Evolutionary conservation across 2,113 vertebrate species (phyloP), one percentile per base, ranked within the genome.

Genomic region (Baryphthengus martii): DNA sequence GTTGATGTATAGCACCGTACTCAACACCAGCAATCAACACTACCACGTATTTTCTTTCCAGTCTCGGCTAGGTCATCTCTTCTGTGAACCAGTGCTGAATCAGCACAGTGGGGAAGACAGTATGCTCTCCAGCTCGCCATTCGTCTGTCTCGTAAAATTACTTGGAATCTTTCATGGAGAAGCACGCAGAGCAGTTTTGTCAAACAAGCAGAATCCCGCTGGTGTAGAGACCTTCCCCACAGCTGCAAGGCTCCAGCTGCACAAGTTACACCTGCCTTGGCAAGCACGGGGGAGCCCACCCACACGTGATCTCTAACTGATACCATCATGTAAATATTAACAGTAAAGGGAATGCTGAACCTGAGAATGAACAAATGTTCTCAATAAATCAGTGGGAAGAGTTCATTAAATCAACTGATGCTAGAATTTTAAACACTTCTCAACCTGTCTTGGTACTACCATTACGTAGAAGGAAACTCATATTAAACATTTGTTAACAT

Each of bases 281-380:
- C 37, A 40, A 20, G 11, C 4, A 0, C 1, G 49, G 31, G 42
- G 78, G 21, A 90, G 23, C 37, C 6, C 62, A 45, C 58, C 10
- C 45, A 56, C 28, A 3, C 1, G 0, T 0, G 7, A 9, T 40
- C 55, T 28, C 17, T 20, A 26, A 58, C 26, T 2, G 35, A 25
- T 52, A 44, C 0, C 3, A 62, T 45, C 35, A 1, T 2, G 4
- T 3, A 62, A 33, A 16, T 15, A 52, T 6, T 72, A 89, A 42
- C 21, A 83, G n/a, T 6, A 31, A n/a, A 79, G 49, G 2, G 4
- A 87, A 49, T 20, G 17, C 18, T 63, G 61, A 87, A 61, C 39
- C 26, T 17, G 17, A 66, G 23, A 70, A 63, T 35, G 13, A 77
- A 17, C 13, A 49, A 37, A 73, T 18, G 0, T 5, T 21, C 16